Percentiles rank a stretch among this genome's conserved stretches.
phyloP scores from a whole-genome alignment of 1,140 invertebrate species.

The Dendroctonus ponderosae region DNA sequence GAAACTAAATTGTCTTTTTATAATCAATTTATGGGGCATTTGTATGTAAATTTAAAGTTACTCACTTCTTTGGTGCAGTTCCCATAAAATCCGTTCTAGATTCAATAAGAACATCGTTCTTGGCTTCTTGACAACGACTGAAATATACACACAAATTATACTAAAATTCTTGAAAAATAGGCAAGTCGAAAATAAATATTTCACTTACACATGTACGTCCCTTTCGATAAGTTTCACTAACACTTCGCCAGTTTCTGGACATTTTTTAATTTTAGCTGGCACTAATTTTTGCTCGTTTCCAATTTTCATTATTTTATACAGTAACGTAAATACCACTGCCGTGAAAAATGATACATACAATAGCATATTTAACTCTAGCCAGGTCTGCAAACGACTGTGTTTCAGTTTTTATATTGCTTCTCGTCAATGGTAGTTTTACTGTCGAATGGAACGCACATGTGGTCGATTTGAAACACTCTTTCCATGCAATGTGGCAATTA shows the following conservation, averaged over 20 bases:
- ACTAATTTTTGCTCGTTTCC: constrained; percentile 31
- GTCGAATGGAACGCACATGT: background rate
- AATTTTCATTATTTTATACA: constrained; percentile 1
- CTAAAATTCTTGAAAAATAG: constrained; percentile 25
- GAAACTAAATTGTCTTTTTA: no score
- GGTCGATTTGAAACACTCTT: no score
- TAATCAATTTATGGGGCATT: no score
- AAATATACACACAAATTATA: no score
- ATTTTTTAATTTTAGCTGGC: constrained; percentile 30
- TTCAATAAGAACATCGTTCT: background rate
- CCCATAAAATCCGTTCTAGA: constrained; percentile 32
- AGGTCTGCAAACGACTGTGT: no score
- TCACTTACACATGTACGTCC: constrained; percentile 28
- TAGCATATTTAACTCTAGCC: no score
- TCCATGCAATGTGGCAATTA: no score
- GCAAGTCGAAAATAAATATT: constrained; percentile 4
- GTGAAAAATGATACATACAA: no score
- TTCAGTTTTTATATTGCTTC: no score
- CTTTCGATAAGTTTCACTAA: constrained; percentile 27
- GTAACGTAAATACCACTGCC: no score
- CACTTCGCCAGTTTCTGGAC: constrained; percentile 9
- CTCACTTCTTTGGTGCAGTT: constrained; percentile 31
- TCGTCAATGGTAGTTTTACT: background rate
- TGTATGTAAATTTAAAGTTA: background rate
- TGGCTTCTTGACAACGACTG: background rate